Evolutionary conservation across 1,140 invertebrate species (phyloP).

Genomic region (Laodelphax striatellus): DNA sequence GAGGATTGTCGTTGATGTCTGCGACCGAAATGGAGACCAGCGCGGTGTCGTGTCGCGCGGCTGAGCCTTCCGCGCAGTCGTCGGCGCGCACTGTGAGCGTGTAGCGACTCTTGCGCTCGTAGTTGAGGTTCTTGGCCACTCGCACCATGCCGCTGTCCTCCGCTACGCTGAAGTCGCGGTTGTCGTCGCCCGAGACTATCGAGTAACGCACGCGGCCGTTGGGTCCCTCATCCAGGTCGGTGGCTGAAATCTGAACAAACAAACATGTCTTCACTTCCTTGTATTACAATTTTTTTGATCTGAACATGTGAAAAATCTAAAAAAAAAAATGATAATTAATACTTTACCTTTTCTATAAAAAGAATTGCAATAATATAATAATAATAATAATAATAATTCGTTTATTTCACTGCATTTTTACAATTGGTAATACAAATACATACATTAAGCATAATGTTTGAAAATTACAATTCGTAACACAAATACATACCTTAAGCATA

Average conservation of each 20-base stretch:
- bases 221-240: slow-evolving; percentile 77
- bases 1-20: slow-evolving; percentile 92
- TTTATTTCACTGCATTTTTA: too few relatives aligned
- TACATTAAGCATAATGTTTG: too few relatives aligned
- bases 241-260: slow-evolving; percentile 64
- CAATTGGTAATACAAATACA: too few relatives aligned
- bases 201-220: slow-evolving; percentile 83
- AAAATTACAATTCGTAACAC: too few relatives aligned
- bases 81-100: slow-evolving; percentile 73
- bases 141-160: slow-evolving; percentile 80
- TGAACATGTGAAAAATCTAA: too few relatives aligned
- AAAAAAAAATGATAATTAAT: too few relatives aligned
- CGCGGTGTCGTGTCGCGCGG: slow-evolving; percentile 53
- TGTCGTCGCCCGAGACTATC: slow-evolving; percentile 78
- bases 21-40: slow-evolving; percentile 50
- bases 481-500: too few relatives aligned
- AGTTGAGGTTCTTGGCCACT: slow-evolving; percentile 84
- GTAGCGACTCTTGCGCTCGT: slow-evolving; percentile 76
- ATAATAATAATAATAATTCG: too few relatives aligned
- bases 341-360: too few relatives aligned
- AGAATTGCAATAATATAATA: too few relatives aligned
- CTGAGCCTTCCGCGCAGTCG: slow-evolving; percentile 59
- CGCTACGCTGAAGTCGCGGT: slow-evolving; percentile 79
- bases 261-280: too few relatives aligned
- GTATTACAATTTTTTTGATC: too few relatives aligned